A percentile compares a stretch with the other conserved stretches of the same genome.
Evolutionary conservation across 2,888 invertebrate genomes (phyloP).

Genomic region (Gari tellinella): DNA sequence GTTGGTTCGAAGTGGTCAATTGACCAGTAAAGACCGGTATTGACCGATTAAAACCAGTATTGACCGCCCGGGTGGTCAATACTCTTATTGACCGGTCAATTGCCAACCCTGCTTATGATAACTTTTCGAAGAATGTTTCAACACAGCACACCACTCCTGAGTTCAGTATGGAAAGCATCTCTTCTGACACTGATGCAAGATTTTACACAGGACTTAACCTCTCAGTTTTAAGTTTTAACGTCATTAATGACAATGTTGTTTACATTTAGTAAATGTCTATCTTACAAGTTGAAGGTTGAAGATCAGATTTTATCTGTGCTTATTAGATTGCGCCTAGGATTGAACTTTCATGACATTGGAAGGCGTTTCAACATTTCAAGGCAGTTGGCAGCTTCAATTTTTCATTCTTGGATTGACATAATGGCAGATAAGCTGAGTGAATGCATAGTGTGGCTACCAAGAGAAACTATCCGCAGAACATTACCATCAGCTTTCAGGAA

Average conservation of each 20-base stretch:
- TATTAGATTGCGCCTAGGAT: conserved; percentile 17
- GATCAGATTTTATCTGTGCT: conserved; percentile 38
- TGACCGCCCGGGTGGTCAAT: too few relatives aligned
- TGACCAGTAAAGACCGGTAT: too few relatives aligned
- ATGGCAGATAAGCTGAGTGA: conserved; percentile 25
- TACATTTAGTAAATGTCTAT: conserved; percentile 10
- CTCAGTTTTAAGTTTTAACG: conserved; percentile 14
- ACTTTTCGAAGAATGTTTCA: conserved; percentile 18
- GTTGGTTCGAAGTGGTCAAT: too few relatives aligned
- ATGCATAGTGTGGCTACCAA: conserved; percentile 23
- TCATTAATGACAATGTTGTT: conserved; percentile 22
- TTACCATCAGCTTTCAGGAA: conserved; percentile 18
- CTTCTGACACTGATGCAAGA: conserved; percentile 17
- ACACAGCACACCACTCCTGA: conserved; percentile 18
- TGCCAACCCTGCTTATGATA: too few relatives aligned
- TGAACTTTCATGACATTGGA: conserved; percentile 32
- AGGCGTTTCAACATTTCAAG: conserved; percentile 24
- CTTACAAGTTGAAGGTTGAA: conserved; percentile 18
- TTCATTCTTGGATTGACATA: conserved; percentile 32
- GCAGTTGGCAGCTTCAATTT: conserved; percentile 24
- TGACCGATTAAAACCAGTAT: too few relatives aligned
- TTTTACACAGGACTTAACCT: conserved; percentile 37
- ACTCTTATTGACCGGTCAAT: too few relatives aligned
- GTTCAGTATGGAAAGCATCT: conserved; percentile 21
- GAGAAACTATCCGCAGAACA: conserved; percentile 28